Percentiles rank a stretch among this genome's conserved stretches.
phyloP scores from a whole-genome alignment of 2,113 vertebrate species.

The Podiceps cristatus region DNA sequence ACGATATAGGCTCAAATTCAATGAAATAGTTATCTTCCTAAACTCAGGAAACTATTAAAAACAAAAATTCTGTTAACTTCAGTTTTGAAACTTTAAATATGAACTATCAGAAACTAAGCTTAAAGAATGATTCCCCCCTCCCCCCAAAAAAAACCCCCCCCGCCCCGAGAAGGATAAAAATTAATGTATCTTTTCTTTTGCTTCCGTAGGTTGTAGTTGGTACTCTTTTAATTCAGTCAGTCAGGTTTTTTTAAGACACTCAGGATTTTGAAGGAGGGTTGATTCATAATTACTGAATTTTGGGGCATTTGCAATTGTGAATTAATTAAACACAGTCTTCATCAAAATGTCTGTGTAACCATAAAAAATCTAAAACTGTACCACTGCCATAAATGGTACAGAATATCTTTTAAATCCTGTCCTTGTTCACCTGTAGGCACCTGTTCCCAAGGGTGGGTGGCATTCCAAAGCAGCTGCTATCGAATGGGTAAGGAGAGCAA shows the following conservation, averaged over 20 bases:
- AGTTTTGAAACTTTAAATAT: background rate
- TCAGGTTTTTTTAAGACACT: background rate
- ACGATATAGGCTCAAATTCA: background rate
- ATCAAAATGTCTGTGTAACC: background rate
- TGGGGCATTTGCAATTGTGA: accelerated
- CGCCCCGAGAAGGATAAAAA: background rate
- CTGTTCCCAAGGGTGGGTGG: conserved; percentile 83
- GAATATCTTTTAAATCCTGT: background rate
- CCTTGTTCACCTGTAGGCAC: conserved; percentile 64
- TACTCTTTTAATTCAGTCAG: background rate
- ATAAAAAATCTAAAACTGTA: background rate
- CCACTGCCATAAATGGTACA: background rate
- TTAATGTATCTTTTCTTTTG: background rate
- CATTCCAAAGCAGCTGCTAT: conserved; percentile 83
- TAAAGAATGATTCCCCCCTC: background rate
- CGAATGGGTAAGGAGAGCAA: conserved; percentile 67
- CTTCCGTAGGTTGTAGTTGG: background rate
- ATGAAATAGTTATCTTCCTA: background rate
- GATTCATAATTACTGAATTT: background rate
- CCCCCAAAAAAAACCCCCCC: too few species aligned
- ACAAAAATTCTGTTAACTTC: accelerated
- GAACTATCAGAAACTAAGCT: background rate
- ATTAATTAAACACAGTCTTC: background rate
- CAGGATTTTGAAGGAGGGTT: background rate
- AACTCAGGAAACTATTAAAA: background rate